Conservation (phyloP, 1,140 invertebrate genomes). For the Danaus plexippus region DNA sequence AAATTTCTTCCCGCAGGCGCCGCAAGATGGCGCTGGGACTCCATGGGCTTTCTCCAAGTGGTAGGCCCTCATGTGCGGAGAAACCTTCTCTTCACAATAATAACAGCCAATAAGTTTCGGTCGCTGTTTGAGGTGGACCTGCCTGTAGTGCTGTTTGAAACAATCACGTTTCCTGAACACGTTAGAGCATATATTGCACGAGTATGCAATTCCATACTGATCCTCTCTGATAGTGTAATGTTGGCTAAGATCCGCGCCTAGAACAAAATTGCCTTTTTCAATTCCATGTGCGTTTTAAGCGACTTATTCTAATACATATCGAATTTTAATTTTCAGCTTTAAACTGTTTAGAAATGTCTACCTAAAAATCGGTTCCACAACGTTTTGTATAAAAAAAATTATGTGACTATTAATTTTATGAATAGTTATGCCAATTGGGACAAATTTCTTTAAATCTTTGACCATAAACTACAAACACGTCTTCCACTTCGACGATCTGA, state of each 20-base stretch:
- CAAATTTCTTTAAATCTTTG: no score
- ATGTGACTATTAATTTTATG: no score
- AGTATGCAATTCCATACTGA: conserved; percentile 2
- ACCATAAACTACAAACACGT: no score
- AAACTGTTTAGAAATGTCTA: no score
- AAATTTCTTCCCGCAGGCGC: conserved; percentile 36
- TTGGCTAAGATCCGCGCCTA: conserved; percentile 71
- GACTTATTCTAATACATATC: neutral
- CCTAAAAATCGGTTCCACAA: no score
- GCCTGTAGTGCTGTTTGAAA: conserved; percentile 24
- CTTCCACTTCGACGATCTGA: no score
- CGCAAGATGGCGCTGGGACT: conserved; percentile 30
- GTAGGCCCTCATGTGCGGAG: conserved; percentile 18
- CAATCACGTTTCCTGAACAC: conserved; percentile 19
- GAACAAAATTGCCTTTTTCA: conserved; percentile 67
- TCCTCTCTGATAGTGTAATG: conserved; percentile 21
- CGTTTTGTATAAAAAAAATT: no score
- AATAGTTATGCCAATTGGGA: no score
- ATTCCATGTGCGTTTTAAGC: neutral
- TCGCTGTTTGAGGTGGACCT: conserved; percentile 26
- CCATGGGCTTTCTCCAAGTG: conserved; percentile 36
- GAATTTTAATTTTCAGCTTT: no score
- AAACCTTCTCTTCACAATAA: conserved; percentile 26
- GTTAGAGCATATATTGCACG: conserved; percentile 22
- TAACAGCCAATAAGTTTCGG: conserved; percentile 21